phyloP scores from a whole-genome alignment of 2,113 vertebrate species.

The Pluvialis apricaria region DNA sequence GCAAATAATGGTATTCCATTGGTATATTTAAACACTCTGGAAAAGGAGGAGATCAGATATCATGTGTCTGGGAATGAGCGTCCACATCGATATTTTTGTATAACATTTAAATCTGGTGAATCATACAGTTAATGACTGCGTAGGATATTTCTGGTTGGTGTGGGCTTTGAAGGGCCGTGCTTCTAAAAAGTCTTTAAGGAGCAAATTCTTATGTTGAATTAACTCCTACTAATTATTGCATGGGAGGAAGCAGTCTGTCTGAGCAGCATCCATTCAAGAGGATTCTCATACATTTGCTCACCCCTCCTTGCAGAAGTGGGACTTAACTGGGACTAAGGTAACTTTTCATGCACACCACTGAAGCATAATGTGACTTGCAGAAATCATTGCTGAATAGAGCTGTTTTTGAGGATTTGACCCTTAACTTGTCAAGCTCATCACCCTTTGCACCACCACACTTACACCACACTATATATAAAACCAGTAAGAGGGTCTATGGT shows the following conservation, averaged over 20 bases:
- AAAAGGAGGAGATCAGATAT: background rate
- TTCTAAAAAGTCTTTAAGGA: background rate
- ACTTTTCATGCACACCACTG: background rate
- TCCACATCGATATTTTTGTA: background rate
- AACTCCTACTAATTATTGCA: background rate
- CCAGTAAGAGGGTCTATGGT: background rate
- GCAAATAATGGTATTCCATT: background rate
- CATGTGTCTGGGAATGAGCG: background rate
- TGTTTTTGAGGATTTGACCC: background rate
- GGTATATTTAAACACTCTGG: background rate
- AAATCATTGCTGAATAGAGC: background rate
- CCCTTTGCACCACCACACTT: background rate
- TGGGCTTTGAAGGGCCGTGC: background rate
- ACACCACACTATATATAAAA: background rate
- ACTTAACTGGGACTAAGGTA: background rate
- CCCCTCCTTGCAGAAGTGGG: background rate
- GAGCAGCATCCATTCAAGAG: background rate
- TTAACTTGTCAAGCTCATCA: background rate
- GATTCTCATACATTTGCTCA: background rate
- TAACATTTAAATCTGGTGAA: background rate
- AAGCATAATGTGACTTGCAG: background rate
- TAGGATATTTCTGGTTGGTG: background rate
- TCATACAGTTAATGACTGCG: background rate
- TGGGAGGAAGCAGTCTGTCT: background rate
- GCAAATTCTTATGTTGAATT: background rate